These are phyloP conservation scores for Pteropus alecto DNA, from an alignment of 2,113 vertebrate species.

Conservation along the genomic window DNA sequence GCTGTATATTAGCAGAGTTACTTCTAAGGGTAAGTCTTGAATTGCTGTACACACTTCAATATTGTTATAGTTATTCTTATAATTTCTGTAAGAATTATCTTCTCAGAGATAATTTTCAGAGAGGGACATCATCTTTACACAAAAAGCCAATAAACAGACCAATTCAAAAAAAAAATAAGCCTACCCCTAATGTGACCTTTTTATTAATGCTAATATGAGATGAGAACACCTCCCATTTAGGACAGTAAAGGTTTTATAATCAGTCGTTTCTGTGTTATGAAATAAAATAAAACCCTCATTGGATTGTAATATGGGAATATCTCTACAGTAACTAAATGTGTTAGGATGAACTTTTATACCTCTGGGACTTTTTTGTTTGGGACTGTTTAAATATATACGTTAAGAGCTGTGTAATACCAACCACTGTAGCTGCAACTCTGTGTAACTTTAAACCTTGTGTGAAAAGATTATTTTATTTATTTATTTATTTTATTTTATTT, in stretches of 20 bases:
- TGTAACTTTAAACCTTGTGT: neutral
- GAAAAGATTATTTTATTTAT: neutral
- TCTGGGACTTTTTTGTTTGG: neutral
- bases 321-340: neutral
- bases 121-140: neutral
- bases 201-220: neutral
- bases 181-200: neutral
- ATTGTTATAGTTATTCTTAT: neutral
- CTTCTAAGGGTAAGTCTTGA: conserved; percentile 91
- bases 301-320: neutral
- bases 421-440: neutral
- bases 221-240: neutral
- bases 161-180: neutral
- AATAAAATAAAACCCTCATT: neutral
- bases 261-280: neutral
- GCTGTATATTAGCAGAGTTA: conserved; percentile 97
- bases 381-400: neutral
- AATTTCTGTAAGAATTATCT: conserved; percentile 1
- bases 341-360: neutral
- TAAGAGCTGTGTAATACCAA: neutral
- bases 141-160: neutral
- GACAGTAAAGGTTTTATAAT: neutral
- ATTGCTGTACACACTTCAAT: neutral
- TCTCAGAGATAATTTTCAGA: neutral
- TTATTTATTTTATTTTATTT: too few relatives aligned